These are phyloP conservation scores for Listronotus oregonensis DNA, from an alignment of 1,140 invertebrate species.

Conservation along the genomic window DNA sequence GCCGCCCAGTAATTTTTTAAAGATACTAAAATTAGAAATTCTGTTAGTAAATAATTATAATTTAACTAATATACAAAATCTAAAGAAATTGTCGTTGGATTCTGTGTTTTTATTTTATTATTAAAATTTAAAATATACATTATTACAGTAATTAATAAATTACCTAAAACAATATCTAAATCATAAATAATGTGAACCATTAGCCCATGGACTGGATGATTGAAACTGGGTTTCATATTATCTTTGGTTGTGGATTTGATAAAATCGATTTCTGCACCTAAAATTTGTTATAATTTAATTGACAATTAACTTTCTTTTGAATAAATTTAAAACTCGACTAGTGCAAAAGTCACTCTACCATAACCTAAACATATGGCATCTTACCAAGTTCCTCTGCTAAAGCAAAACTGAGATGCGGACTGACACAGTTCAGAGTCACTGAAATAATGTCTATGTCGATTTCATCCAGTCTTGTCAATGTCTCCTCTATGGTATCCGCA, in stretches of 20 bases:
- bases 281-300: not conserved
- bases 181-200: constrained; percentile 20
- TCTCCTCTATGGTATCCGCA: constrained; percentile 19
- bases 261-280: constrained; percentile 23
- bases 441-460: constrained; percentile 19
- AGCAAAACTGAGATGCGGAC: constrained; percentile 14
- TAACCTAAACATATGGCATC: too few relatives aligned
- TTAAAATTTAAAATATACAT: not conserved
- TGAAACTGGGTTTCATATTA: constrained; percentile 8
- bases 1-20: constrained; percentile 21
- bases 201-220: not conserved
- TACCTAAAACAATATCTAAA: constrained; percentile 22
- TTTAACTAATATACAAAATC: too few relatives aligned
- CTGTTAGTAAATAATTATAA: too few relatives aligned
- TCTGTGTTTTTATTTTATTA: too few relatives aligned
- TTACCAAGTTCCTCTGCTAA: constrained; percentile 26
- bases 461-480: constrained; percentile 10
- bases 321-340: too few relatives aligned
- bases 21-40: not conserved
- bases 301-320: too few relatives aligned
- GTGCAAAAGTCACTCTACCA: too few relatives aligned
- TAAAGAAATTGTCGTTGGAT: too few relatives aligned
- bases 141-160: not conserved
- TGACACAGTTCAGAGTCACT: constrained; percentile 12
- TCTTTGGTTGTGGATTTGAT: not conserved